Evolutionary conservation across 1,140 invertebrate genomes (phyloP), one percentile per base, ranked within the genome.

Genomic region (Panulirus ornatus): DNA sequence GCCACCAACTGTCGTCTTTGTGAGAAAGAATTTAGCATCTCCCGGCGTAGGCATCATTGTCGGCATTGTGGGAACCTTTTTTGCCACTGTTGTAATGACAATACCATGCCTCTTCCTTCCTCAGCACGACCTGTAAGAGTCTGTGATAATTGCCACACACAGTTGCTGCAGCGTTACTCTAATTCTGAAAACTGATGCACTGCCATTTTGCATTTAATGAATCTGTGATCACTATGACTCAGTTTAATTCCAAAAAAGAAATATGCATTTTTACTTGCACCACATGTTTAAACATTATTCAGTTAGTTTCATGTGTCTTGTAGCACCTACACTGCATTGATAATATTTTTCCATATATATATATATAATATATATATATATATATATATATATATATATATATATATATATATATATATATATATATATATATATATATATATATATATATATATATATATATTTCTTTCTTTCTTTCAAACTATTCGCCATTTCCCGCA

Each of bases 51-150:
- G 96, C 98, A 99, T 93, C 97, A 98, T 93, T 98, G 98, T 94
- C 96, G 98, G 88, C 96, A 97, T 92, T 99, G 98, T 94, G 98
- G 98, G 0, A 96, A 97, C 81, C 99, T 99, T 93, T 99, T 98
- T 94, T 99, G 98, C 94, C 96, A 96, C 89, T 94, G 96, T 14
- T 99, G 98, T 94, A 99, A 98, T 73, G 98, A 99, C 94, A 98
- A 99, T 94, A 96, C 96, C 8, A 97, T 98, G 94, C 95, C 97
- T 2, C 94, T 99, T 92, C 96, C 96, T 54, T 97, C 96, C 82
- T 96, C 95, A 92, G 96, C 96, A 0, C 97, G 97, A 93, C 98
- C 98, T 0, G 98, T 98, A 0, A 95, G 98, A 51, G 98, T 99
- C 1, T 99, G 98, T 94, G 97, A 99, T 94, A 95, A 95, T n/a